Base-by-base conservation (phyloP, 37 sponge, comb jelly and placozoan species). In the Ephydatia muelleri region DNA sequence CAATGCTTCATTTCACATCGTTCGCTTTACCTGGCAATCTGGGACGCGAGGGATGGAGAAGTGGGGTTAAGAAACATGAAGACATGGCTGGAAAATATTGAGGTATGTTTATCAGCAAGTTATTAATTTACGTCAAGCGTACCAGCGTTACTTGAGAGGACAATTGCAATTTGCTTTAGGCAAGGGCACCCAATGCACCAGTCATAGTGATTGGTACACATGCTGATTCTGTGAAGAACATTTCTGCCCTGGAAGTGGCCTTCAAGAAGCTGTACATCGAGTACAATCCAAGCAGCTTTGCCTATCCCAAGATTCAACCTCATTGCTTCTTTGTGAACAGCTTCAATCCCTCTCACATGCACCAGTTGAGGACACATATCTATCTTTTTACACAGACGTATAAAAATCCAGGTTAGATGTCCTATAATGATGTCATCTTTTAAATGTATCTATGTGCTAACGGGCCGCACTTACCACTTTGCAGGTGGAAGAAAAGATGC, bases 151-250 rank as follows among this genome's bases (percentile, higher is more conserved):
- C 57, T 19, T 57, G 16, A 16, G 12, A 14, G 12, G 16, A 4
- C 57, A 57, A 14, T 57, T 21, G 16, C 16, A 1, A 1, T 14
- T 57, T 19, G 9, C 36, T 26, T 19, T 71, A 93, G 93, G 93
- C 93, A 25, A 87, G 91, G 9, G 94, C 91, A 5, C 88, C 87
- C 25, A 49, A 85, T 65, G 80, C 95, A 67, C 89, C 95, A 65
- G 95, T 94, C 8, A 83, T 91, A 49, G 88, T 94, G 67, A 86
- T 91, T 21, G 94, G 92, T 2, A 94, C 94, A 0, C 94, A 94
- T 40, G 64, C 37, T 31, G 94, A 94, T 86, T 39, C 29, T 27
- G 12, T 93, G 0, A 84, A 85, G 30, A 65, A 12, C 0, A 11
- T 78, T 6, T 48, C 68, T 9, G 22, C 64, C 0, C 82, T 89